These are phyloP conservation scores for Solenopsis invicta DNA, from an alignment of 1,140 invertebrate genomes.

Conservation along the genomic window DNA sequence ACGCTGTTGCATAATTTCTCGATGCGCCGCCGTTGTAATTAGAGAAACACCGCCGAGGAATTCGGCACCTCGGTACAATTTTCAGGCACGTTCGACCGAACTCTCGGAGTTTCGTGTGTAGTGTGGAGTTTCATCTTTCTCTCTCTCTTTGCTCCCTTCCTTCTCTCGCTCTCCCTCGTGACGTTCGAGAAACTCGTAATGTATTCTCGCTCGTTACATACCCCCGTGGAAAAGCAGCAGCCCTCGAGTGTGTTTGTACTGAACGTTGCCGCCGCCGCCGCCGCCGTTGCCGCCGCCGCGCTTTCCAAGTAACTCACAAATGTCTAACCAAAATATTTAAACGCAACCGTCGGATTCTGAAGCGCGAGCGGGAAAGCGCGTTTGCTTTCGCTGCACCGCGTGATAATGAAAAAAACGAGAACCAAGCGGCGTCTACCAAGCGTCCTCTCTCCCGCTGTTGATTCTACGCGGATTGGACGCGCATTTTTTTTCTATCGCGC, in stretches of 20 bases:
- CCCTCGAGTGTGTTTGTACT: conserved; percentile 69
- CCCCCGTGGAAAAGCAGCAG: conserved; percentile 61
- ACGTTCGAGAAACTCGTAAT: conserved; percentile 63
- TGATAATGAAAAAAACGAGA: conserved; percentile 74
- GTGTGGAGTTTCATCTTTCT: conserved; percentile 19
- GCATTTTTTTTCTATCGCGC: conserved; percentile 43
- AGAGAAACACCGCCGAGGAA: conserved; percentile 51
- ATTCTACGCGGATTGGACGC: conserved; percentile 58
- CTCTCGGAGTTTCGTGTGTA: conserved; percentile 38
- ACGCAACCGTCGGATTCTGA: conserved; percentile 76
- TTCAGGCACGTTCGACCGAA: conserved; percentile 58
- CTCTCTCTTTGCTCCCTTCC: conserved; percentile 6
- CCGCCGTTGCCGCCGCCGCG: conserved; percentile 39
- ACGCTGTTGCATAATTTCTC: conserved; percentile 45
- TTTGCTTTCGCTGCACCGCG: conserved; percentile 76
- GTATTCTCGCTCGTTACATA: conserved; percentile 69
- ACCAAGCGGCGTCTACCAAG: conserved; percentile 60
- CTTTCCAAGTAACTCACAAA: conserved; percentile 74
- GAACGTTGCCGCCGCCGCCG: conserved; percentile 51
- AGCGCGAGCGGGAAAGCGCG: conserved; percentile 49
- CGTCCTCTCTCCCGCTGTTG: conserved; percentile 36
- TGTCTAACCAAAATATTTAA: conserved; percentile 82
- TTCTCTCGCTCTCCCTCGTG: conserved; percentile 8
- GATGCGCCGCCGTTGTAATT: conserved; percentile 55
- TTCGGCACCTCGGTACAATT: conserved; percentile 62